Evolutionary conservation across 1,140 invertebrate genomes (phyloP), one percentile per base, ranked within the genome.

Genomic region (Schlechtendalia chinensis): DNA sequence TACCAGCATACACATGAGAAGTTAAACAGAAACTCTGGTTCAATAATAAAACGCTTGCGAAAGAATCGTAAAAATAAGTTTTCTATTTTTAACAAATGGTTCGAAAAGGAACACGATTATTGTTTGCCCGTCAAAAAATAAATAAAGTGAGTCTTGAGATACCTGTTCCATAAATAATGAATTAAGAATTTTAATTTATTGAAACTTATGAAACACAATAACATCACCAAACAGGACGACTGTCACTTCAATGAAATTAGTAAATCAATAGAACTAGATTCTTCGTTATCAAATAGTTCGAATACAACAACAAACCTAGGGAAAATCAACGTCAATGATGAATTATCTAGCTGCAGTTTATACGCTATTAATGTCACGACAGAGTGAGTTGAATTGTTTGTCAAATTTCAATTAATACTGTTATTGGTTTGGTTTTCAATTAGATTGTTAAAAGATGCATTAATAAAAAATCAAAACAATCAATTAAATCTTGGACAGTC

Each of bases 391-490:
- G 8, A 24, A 29, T 45, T 39, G 5, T 24, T 24, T 3, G 19
- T 22, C n/a, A 2, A 56, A 54, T 22, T n/a, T 5, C 12, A 24
- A 11, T 11, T 24, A 58, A 58, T 58, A 50, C 47, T 50, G 11
- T 24, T 11, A 10, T 24, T 24, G 1, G 5, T 14, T 53, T 17
- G 53, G 27, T 53, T 53, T 71, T 50, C 53, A 0, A 58, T 47
- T 61, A 77, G 74, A 59, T 77, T 77, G 50, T 53, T 77, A 27
- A 77, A 77, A 59, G 74, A 61, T 47, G 74, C 74, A 11, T 61
- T 77, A 19, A 17, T 61, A 24, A 39, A 77, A 77, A 77, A 77
- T 59, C 17, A 75, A 58, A 75, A 75, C 22, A 75, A n/a, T 24
- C 74, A 77, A 61, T 16, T n/a, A 22, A 39, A 56, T 39, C 27